Percentiles rank a stretch among this genome's conserved stretches.
These are phyloP conservation scores for Psettodes erumei DNA, from an alignment of 2,113 vertebrate species.

Conservation along the genomic window DNA sequence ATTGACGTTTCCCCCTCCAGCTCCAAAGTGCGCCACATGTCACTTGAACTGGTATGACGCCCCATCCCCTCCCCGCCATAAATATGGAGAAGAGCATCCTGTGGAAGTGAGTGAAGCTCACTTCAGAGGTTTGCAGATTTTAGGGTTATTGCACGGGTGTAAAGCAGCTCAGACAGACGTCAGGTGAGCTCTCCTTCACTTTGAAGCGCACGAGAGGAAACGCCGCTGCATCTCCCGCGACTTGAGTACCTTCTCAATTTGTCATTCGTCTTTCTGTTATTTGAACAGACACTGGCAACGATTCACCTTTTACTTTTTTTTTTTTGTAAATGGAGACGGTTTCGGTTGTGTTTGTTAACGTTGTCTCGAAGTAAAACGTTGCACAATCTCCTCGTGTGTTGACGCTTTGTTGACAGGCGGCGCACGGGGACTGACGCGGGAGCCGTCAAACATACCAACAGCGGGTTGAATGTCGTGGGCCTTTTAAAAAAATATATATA, in stretches of 20 bases:
- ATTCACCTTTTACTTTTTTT: constrained; percentile 25
- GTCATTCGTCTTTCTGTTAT: constrained; percentile 36
- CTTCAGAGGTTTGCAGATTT: constrained; percentile 54
- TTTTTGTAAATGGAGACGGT: neutral
- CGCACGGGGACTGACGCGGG: no score
- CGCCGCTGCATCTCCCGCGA: neutral
- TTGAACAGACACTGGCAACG: constrained; percentile 28
- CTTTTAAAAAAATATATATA: no score
- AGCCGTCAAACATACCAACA: no score
- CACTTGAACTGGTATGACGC: constrained; percentile 45
- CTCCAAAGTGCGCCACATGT: constrained; percentile 47
- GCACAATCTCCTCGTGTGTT: constrained; percentile 2
- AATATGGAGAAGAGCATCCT: constrained; percentile 50
- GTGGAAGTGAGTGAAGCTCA: constrained; percentile 37
- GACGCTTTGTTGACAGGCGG: neutral
- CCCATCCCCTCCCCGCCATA: constrained; percentile 45
- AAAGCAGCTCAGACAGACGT: constrained; percentile 49
- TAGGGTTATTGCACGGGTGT: constrained; percentile 67
- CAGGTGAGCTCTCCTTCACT: constrained; percentile 40
- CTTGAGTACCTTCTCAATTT: constrained; percentile 39
- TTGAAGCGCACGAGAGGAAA: constrained; percentile 34
- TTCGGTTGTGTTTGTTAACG: constrained; percentile 3
- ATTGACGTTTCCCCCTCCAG: constrained; percentile 7
- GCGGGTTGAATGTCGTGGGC: no score
- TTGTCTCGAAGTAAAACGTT: constrained; percentile 55